These are phyloP conservation scores for Geotrupes spiniger DNA, from an alignment of 2,888 invertebrate genomes.

Conservation along the genomic window DNA sequence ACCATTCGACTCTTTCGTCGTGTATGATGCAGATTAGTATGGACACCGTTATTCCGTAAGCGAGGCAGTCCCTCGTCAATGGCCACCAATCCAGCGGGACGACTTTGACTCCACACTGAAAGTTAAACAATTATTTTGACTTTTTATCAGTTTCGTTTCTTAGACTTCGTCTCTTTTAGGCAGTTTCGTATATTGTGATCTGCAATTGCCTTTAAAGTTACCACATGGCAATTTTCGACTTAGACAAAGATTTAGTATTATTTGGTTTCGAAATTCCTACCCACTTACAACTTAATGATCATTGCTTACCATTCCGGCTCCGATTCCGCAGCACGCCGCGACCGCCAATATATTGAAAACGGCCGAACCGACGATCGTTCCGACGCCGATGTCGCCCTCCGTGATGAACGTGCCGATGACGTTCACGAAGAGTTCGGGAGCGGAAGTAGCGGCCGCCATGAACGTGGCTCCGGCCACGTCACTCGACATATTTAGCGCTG, in stretches of 20 bases:
- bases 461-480: conserved; percentile 90
- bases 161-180: too few relatives aligned
- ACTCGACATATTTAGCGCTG: conserved; percentile 65
- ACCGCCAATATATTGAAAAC: conserved; percentile 79
- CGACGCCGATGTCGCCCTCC: conserved; percentile 75
- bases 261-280: too few relatives aligned
- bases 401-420: conserved; percentile 80
- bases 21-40: conserved; percentile 69
- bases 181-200: too few relatives aligned
- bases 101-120: conserved; percentile 55
- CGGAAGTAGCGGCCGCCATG: conserved; percentile 88
- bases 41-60: conserved; percentile 72
- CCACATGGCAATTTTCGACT: too few relatives aligned
- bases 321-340: conserved; percentile 71
- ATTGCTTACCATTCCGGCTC: conserved; percentile 58
- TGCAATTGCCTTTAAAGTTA: too few relatives aligned
- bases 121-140: conserved; percentile 6
- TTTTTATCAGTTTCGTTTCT: not conserved
- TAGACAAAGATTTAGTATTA: too few relatives aligned
- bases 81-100: conserved; percentile 78
- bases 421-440: conserved; percentile 85
- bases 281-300: too few relatives aligned
- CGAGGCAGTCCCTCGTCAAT: conserved; percentile 70
- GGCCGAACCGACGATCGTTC: conserved; percentile 76
- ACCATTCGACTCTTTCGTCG: conserved; percentile 77